Base-by-base conservation (phyloP, 2,113 vertebrate species). In the Gavia stellata region DNA sequence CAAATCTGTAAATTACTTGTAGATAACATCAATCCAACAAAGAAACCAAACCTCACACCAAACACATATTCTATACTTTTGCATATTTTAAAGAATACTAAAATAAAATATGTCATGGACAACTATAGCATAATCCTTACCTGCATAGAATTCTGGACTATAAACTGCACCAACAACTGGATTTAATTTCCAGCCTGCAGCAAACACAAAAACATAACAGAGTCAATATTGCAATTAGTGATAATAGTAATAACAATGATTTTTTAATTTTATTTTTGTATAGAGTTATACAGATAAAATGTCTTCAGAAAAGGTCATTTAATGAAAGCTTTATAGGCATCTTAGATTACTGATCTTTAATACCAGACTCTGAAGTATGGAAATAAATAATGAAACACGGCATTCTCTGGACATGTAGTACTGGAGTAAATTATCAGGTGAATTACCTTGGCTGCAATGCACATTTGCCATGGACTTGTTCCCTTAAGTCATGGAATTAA, bases 81-180 rank as follows among this genome's bases (percentile, higher is more conserved):
- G 45, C 16, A 80, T 6, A 10, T 68, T 89, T 90, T 50, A 63
- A 82, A 83, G 71, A 81, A 63, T 3, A 56, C 9, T 68, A 47
- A 81, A 92, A 94, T 65, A 36, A 68, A 83, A 92, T 21, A 88
- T 21, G 68, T 63, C 8, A 52, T 16, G 45, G 52, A 79, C 50
- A 42, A 94, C 65, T 81, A 93, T 17, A 75, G 61, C 36, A 4
- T 36, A 92, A 91, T 66, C 90, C 96, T 98, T 98, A 99, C 99
- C 99, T 99, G 99, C 99, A 99, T 99, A 99, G 99, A 99, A 99
- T 98, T 99, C 99, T 95, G 99, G 99, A 98, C 99, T 99, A 98
- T 99, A 99, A 97, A 99, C 99, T 81, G 99, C 99, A 96, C 99
- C 99, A 95, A 99, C 99, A 97, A 99, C 99, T 98, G 99, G 99